Evolutionary conservation across 2,113 vertebrate species (phyloP), one percentile per base, ranked within the genome.

Genomic region (Tetrax tetrax): DNA sequence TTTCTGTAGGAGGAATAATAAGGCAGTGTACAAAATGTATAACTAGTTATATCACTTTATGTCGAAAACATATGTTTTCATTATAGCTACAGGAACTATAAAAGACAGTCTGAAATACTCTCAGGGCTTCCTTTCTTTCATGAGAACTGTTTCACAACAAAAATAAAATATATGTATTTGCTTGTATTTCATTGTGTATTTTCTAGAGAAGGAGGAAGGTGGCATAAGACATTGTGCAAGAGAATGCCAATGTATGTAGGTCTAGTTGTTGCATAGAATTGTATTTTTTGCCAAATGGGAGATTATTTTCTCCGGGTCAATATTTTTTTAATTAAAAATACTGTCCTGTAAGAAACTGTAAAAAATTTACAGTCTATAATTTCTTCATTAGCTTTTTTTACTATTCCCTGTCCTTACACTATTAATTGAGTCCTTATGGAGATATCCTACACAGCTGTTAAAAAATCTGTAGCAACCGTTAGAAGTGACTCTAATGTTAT

Each of bases 21-120:
- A 86, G 31, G 21, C 50, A 77, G 20, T 64, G 25, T 50, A 31
- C 27, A 57, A 89, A 80, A 91, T 41, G 29, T 82, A 72, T 54
- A 93, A 94, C 59, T 89, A 83, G 31, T 87, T 81, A 22, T 48
- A 77, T 78, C 27, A 27, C 43, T 87, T 90, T 95, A 90, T 47
- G 64, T 24, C 77, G 43, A 77, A 83, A 95, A 94, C 2, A 5
- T 0, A 45, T 71, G 3, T 66, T 93, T 82, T 60, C 78, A 21
- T 94, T 92, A 71, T 21, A 91, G 69, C 51, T 71, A 60, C 69
- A 96, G 56, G 33, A 94, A 87, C 65, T 82, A 23, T 68, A 87
- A 89, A 91, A 71, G 64, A 47, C 22, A 63, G 12, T 59, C 29
- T 76, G 75, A 94, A 93, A 76, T 79, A 65, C 35, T 69, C 45